Evolutionary conservation across 2,888 invertebrate genomes (phyloP).

Genomic region (Andricus curvator): DNA sequence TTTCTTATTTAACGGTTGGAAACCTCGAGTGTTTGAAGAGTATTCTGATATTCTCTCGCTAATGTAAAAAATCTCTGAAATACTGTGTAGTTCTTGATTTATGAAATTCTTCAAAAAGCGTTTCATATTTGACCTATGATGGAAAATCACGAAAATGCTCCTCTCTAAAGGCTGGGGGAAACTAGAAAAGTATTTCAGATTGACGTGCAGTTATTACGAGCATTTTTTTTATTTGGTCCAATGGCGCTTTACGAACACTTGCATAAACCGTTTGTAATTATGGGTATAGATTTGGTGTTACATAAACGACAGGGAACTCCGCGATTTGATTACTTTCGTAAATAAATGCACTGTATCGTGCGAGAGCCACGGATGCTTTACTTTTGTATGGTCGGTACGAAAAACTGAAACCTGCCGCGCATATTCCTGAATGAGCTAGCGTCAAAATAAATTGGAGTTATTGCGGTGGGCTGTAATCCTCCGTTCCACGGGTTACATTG

Average conservation of each 20-base stretch:
- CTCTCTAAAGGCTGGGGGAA: neutral
- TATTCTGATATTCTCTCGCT: too few relatives aligned
- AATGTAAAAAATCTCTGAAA: too few relatives aligned
- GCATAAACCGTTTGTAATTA: constrained; percentile 35
- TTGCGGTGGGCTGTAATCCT: constrained; percentile 65
- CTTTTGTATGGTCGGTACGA: constrained; percentile 46
- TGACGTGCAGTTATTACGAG: constrained; percentile 21
- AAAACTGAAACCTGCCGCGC: constrained; percentile 50
- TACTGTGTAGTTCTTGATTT: too few relatives aligned
- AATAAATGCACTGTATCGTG: constrained; percentile 35
- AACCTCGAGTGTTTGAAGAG: too few relatives aligned
- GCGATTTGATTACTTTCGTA: constrained; percentile 34
- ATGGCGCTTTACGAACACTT: constrained; percentile 16
- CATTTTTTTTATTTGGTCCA: constrained; percentile 24
- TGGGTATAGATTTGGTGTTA: constrained; percentile 29
- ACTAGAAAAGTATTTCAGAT: neutral
- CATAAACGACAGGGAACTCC: constrained; percentile 32
- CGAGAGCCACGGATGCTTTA: constrained; percentile 33
- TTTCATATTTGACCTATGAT: neutral
- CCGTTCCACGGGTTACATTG: constrained; percentile 62
- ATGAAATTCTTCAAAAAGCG: too few relatives aligned
- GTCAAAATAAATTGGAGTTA: constrained; percentile 68
- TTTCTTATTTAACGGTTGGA: too few relatives aligned
- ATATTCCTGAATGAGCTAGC: constrained; percentile 56
- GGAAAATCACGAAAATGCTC: neutral